Percentiles rank a stretch among this genome's conserved stretches.
These are phyloP conservation scores for Asarcornis scutulata DNA, from an alignment of 2,113 vertebrate species.

Conservation along the genomic window DNA sequence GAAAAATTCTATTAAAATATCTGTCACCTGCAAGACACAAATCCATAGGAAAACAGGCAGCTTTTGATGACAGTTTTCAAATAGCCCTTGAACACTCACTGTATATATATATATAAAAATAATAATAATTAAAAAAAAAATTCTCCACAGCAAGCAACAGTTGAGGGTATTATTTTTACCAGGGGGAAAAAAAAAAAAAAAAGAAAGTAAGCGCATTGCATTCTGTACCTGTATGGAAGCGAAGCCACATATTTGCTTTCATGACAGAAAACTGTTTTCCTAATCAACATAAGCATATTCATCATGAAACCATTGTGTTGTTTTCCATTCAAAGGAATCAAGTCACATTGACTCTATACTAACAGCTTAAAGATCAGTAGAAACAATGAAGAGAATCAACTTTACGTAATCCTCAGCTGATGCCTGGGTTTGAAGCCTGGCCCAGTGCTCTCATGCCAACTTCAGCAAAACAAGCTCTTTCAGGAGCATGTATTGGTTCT, in stretches of 20 bases:
- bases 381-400: slow-evolving; percentile 30
- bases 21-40: neutral
- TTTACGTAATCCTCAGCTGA: slow-evolving; percentile 8
- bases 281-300: slow-evolving; percentile 9
- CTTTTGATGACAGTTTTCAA: neutral
- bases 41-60: neutral
- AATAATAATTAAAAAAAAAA: neutral
- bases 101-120: neutral
- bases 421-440: slow-evolving; percentile 21
- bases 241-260: neutral
- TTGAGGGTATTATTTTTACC: neutral
- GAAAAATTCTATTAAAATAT: neutral
- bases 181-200: neutral
- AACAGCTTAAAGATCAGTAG: slow-evolving; percentile 13
- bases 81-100: neutral
- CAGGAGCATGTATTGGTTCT: neutral
- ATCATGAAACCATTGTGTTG: slow-evolving; percentile 5
- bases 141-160: neutral
- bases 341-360: slow-evolving; percentile 24
- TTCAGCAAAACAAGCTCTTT: slow-evolving; percentile 9
- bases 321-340: slow-evolving; percentile 28
- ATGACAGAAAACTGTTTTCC: neutral
- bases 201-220: neutral
- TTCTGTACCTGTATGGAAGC: neutral
- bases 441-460: neutral